Conservation (phyloP, 1,140 invertebrate species). For the Adoxophyes honmai region DNA sequence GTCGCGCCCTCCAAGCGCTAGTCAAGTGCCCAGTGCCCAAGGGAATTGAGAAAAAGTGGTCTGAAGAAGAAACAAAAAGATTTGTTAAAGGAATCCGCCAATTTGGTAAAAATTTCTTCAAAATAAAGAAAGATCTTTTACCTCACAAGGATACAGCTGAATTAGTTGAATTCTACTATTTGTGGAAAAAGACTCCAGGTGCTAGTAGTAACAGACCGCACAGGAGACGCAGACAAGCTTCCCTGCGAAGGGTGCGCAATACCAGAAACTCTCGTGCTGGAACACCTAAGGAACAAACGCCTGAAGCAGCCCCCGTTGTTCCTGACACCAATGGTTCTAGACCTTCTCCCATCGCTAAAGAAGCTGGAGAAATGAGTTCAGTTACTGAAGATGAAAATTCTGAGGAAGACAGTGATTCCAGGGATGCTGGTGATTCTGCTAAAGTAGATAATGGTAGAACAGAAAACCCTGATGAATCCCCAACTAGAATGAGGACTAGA, state of each 20-base stretch:
- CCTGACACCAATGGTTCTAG: conserved; percentile 77
- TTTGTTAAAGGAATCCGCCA: conserved; percentile 98
- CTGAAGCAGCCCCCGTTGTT: conserved; percentile 71
- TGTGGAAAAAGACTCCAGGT: conserved; percentile 99
- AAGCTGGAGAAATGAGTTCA: conserved; percentile 88
- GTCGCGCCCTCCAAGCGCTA: conserved; percentile 95
- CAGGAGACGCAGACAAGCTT: conserved; percentile 90
- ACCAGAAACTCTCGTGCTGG: conserved; percentile 83
- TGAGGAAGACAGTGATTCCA: conserved; percentile 94
- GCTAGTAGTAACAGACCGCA: conserved; percentile 96
- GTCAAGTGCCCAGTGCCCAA: conserved; percentile 98
- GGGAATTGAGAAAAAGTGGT: conserved; percentile 98
- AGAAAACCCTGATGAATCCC: conserved; percentile 87
- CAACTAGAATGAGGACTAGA: conserved; percentile 91
- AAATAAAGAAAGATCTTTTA: conserved; percentile 96
- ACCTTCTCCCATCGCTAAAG: conserved; percentile 80
- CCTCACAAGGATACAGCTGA: conserved; percentile 98
- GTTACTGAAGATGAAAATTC: conserved; percentile 95
- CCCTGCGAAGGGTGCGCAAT: conserved; percentile 91
- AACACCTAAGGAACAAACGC: conserved; percentile 81
- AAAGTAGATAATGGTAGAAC: conserved; percentile 73
- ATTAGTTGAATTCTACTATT: conserved; percentile 98
- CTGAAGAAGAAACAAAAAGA: conserved; percentile 97
- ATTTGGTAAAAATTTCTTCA: conserved; percentile 99
- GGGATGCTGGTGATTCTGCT: conserved; percentile 68